These are phyloP conservation scores for Tachuris rubrigastra DNA, from an alignment of 2,113 vertebrate species.

Conservation along the genomic window DNA sequence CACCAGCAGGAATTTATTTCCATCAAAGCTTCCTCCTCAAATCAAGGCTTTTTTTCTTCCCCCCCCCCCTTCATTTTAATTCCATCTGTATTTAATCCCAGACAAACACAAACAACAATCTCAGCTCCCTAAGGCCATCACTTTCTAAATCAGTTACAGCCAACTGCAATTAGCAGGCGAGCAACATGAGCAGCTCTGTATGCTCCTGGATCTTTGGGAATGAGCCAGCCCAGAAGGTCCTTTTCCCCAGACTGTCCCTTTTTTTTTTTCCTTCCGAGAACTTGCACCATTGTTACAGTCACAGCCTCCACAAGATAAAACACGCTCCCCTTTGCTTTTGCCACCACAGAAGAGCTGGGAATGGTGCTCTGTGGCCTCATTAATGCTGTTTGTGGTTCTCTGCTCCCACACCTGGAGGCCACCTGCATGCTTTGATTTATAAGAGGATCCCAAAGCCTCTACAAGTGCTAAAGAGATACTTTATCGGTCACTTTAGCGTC, in stretches of 20 bases:
- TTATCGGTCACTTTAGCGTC: background rate
- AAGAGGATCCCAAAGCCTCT: background rate
- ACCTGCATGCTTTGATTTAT: background rate
- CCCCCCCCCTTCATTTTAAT: background rate
- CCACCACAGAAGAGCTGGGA: background rate
- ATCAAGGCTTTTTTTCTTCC: background rate
- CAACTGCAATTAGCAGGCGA: constrained; percentile 59
- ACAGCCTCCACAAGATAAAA: background rate
- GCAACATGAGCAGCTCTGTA: background rate
- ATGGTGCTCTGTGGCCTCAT: background rate
- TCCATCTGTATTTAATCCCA: constrained; percentile 67
- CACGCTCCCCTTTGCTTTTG: background rate
- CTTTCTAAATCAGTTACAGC: constrained; percentile 54
- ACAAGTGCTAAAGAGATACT: background rate
- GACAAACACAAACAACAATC: constrained; percentile 61
- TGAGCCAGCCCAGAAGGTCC: constrained; percentile 24
- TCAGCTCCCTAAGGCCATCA: constrained; percentile 37
- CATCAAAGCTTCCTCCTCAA: constrained; percentile 12
- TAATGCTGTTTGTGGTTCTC: background rate
- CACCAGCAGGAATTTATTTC: background rate
- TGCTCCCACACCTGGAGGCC: background rate
- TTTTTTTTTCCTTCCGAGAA: constrained; percentile 10
- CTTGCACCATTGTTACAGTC: background rate
- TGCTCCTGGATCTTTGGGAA: constrained; percentile 4
- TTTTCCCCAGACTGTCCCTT: constrained; percentile 20